Conservation (phyloP, 2,888 invertebrate species). For the Melinaea marsaeus region DNA sequence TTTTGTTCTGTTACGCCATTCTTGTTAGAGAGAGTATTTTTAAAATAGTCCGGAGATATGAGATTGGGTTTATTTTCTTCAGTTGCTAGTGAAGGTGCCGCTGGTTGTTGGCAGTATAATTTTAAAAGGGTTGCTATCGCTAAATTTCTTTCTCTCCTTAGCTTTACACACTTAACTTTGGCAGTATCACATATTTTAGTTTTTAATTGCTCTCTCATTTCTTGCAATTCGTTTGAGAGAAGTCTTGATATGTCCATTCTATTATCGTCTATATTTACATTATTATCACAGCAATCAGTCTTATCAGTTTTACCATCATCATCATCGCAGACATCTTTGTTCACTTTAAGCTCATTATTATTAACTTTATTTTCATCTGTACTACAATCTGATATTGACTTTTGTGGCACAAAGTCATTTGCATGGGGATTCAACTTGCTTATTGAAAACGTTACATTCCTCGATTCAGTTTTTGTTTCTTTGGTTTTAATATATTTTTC, state of each 20-base stretch:
- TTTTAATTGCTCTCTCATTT: slow-evolving; percentile 40
- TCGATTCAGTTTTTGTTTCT: slow-evolving; percentile 9
- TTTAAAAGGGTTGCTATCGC: slow-evolving; percentile 55
- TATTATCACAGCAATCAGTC: slow-evolving; percentile 22
- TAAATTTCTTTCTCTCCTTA: slow-evolving; percentile 47
- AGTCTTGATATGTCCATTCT: slow-evolving; percentile 21
- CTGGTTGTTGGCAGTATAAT: slow-evolving; percentile 38
- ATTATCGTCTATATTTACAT: slow-evolving; percentile 19
- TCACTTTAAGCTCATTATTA: too few relatives aligned
- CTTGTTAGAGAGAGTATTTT: slow-evolving; percentile 18
- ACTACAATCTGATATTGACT: too few relatives aligned
- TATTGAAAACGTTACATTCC: slow-evolving; percentile 29
- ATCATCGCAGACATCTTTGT: too few relatives aligned
- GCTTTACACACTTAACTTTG: slow-evolving; percentile 37
- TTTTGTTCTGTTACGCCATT: slow-evolving; percentile 6
- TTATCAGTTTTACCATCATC: slow-evolving; percentile 9
- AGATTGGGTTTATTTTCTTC: slow-evolving; percentile 36
- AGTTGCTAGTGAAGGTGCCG: neutral
- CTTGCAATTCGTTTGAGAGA: slow-evolving; percentile 23
- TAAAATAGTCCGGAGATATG: slow-evolving; percentile 49
- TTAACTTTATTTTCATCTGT: too few relatives aligned
- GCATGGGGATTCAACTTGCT: slow-evolving; percentile 56
- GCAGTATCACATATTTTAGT: slow-evolving; percentile 43
- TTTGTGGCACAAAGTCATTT: slow-evolving; percentile 46
- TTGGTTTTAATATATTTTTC: neutral